phyloP scores from a whole-genome alignment of 2,888 invertebrate species.

The Antheraea yamamai region DNA sequence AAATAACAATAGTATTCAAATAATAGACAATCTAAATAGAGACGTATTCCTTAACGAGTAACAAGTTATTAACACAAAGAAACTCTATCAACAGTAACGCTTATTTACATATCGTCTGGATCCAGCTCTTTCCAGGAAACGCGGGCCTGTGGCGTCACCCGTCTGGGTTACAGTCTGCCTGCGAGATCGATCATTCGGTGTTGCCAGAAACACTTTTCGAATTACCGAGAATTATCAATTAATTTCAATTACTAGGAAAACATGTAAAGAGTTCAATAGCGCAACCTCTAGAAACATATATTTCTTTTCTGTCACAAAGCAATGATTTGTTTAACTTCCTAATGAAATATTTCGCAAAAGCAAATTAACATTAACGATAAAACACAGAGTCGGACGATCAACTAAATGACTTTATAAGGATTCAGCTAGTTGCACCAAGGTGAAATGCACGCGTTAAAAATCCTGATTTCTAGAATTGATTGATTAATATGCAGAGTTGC shows the following conservation, averaged over 20 bases:
- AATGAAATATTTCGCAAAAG: too few species aligned
- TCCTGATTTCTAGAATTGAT: too few species aligned
- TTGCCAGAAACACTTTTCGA: conserved; percentile 1
- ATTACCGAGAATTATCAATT: not conserved
- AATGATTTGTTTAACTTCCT: too few species aligned
- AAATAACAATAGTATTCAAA: not conserved
- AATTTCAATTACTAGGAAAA: not conserved
- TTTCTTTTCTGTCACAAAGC: not conserved
- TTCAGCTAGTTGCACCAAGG: too few species aligned
- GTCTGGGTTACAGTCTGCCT: conserved; percentile 19
- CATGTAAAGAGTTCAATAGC: not conserved
- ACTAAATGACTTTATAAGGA: too few species aligned
- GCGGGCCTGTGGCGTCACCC: conserved; percentile 11
- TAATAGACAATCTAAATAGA: not conserved
- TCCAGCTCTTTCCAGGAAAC: conserved; percentile 19
- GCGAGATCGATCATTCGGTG: conserved; percentile 15
- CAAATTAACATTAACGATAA: too few species aligned
- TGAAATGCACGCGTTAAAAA: too few species aligned
- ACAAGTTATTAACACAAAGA: not conserved
- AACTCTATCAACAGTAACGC: not conserved
- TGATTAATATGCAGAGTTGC: too few species aligned
- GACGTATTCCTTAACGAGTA: not conserved
- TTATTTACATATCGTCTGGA: conserved; percentile 22
- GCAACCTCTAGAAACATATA: not conserved
- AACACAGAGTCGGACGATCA: too few species aligned